These are phyloP conservation scores for Acanthosepion esculentum DNA, from an alignment of 2,888 invertebrate genomes.

Conservation along the genomic window DNA sequence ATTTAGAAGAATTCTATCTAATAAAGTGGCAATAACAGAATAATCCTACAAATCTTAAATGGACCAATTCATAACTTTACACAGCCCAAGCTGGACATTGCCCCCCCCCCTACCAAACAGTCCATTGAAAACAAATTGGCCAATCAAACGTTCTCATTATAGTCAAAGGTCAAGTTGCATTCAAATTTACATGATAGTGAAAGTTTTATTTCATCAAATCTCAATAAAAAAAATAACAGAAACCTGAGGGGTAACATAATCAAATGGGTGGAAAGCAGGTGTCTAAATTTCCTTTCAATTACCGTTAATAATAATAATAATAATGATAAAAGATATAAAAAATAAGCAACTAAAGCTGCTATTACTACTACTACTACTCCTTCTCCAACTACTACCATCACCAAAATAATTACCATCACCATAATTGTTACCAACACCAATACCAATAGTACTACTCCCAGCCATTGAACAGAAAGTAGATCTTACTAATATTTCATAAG, in stretches of 20 bases:
- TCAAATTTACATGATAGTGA: no score
- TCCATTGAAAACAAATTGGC: no score
- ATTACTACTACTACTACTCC: background rate
- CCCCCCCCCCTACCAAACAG: no score
- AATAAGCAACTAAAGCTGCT: background rate
- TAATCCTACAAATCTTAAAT: no score
- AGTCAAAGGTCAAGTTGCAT: no score
- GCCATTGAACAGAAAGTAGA: background rate
- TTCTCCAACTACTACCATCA: background rate
- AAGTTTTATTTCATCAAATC: no score
- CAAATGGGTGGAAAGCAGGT: background rate
- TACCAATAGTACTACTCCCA: background rate
- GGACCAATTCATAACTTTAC: no score
- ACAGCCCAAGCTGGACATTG: no score
- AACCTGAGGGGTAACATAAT: background rate
- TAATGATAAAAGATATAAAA: background rate
- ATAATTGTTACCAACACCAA: background rate
- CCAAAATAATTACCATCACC: background rate
- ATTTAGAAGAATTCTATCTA: no score
- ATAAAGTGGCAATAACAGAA: no score
- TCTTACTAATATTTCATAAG: background rate
- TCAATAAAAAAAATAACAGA: background rate
- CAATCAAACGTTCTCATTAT: no score
- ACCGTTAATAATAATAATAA: background rate
- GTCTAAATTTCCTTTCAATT: background rate